phyloP scores from a whole-genome alignment of 1,140 invertebrate genomes.

The Lordiphosa mommai region DNA sequence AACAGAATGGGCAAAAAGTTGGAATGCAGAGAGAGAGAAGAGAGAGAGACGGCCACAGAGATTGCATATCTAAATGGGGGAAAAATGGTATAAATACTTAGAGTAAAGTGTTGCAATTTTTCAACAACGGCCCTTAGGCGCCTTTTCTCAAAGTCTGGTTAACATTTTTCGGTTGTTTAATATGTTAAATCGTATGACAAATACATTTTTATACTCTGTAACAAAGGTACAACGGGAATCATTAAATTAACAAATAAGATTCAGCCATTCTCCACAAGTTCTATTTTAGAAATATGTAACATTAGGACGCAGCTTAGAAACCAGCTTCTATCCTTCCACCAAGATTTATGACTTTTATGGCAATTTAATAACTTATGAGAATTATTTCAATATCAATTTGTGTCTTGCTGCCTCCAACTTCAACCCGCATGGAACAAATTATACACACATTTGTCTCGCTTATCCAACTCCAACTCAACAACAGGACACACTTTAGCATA shows the following conservation, averaged over 20 bases:
- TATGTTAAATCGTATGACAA: no score
- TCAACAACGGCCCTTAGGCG: no score
- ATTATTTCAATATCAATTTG: conserved; percentile 11
- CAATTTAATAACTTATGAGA: background rate
- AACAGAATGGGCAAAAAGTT: background rate
- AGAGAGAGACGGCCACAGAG: background rate
- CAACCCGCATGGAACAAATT: conserved; percentile 10
- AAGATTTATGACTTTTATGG: conserved; percentile 32
- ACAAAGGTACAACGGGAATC: no score
- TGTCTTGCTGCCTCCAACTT: background rate
- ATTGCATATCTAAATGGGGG: background rate
- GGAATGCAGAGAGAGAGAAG: background rate
- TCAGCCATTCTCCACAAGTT: no score
- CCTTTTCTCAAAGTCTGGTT: no score
- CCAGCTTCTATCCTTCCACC: background rate
- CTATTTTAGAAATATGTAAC: conserved; percentile 22
- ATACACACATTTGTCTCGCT: conserved; percentile 50
- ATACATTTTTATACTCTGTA: no score
- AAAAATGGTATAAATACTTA: no score
- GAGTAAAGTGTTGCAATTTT: no score
- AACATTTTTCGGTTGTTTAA: no score
- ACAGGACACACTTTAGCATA: conserved; percentile 23
- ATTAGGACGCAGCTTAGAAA: background rate
- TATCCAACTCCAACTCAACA: conserved; percentile 13
- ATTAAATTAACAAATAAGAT: no score